Base-by-base conservation (phyloP, 1,140 invertebrate genomes). In the Drosophila chauvacae region DNA sequence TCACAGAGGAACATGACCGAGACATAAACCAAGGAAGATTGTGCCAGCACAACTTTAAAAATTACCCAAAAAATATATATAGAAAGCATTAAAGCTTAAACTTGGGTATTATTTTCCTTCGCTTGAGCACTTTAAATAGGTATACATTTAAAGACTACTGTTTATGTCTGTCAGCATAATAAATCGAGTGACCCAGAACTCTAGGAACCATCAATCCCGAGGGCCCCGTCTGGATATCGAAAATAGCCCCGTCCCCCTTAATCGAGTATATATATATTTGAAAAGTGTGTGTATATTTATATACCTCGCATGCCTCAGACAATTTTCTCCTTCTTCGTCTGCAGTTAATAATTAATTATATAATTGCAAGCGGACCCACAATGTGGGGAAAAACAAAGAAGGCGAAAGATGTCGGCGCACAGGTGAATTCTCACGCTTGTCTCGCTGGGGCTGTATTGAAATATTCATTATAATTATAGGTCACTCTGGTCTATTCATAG, bases 391-490 rank as follows among this genome's bases (percentile, higher is more conserved):
- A 66, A 26, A 48, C 47, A 30, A 48, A 48, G 47, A 30, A 28
- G 14, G 47, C 14, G 14, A 51, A 44, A 62, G 48, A 37, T 57
- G 60, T 63, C 26, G 28, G 62, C 69, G 69, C 73, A 60, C 73
- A 70, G 35, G 44, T 77, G 55, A 77, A 61, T 77, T 77, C 74
- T 77, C 74, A 77, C 74, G 74, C 74, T 90, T 90, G 84, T 88
- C 85, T 61, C 56, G 41, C 18, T 37, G 37, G 28, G 50, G 20
- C 62, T 51, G 69, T 62, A 74, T 51, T 86, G 57, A 86, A 86
- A 84, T 85, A 85, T 81, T 85, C 87, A 86, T 86, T 80, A 88
- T 86, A 86, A 86, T 86, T 88, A 70, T 77, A 61, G 77, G 59
- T 75, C 72, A 83, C 56, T 64, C 65, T 16, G 28, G 70, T 42